Evolutionary conservation across 2,113 vertebrate genomes (phyloP).

Genomic region (Edolisoma coerulescens): DNA sequence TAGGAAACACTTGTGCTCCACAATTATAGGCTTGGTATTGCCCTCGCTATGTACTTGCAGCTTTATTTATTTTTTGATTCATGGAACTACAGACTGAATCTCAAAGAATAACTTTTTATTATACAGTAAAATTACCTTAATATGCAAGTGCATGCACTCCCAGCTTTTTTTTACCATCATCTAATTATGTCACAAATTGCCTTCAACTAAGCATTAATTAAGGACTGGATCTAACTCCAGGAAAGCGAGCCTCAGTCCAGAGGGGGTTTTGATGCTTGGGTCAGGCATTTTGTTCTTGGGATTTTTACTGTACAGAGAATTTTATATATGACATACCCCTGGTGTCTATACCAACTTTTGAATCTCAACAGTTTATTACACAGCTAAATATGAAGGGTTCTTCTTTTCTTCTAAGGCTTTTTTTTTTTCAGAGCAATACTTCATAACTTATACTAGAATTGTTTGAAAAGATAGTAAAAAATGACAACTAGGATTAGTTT

Average conservation of each 20-base stretch:
- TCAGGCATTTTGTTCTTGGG: not conserved
- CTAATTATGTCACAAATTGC: not conserved
- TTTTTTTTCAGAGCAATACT: not conserved
- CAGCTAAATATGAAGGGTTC: not conserved
- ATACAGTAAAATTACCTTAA: not conserved
- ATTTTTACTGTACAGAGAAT: not conserved
- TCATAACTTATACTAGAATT: not conserved
- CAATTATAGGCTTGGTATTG: not conserved
- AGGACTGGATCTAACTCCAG: not conserved
- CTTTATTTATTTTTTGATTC: not conserved
- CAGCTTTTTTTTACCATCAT: not conserved
- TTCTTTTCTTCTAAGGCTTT: not conserved
- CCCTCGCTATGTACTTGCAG: not conserved
- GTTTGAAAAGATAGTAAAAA: not conserved
- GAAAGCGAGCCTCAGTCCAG: not conserved
- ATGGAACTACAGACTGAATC: not conserved
- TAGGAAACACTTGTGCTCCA: not conserved
- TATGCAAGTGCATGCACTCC: not conserved
- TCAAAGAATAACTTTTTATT: not conserved
- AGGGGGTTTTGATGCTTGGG: not conserved
- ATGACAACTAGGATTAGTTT: not conserved
- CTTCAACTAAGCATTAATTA: not conserved
- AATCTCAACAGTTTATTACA: not conserved
- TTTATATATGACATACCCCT: accelerated
- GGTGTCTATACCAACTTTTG: not conserved